Evolutionary conservation across 2,888 invertebrate species (phyloP).

Genomic region (Caenorhabditis parvicauda): DNA sequence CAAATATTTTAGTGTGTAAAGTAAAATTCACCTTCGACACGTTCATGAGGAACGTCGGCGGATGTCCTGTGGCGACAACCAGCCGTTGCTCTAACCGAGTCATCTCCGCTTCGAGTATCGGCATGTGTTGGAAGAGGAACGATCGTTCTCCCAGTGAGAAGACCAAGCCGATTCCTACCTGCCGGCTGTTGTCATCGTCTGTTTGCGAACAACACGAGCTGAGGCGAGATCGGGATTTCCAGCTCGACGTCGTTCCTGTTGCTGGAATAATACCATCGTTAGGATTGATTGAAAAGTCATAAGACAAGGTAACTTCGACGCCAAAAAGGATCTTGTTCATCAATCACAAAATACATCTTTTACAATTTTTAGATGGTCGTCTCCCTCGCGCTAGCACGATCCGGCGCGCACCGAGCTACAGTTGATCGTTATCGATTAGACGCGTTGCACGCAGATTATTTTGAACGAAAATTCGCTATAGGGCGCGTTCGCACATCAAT

Average conservation of each 20-base stretch:
- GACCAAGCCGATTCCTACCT: constrained; percentile 30
- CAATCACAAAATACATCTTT: too few relatives aligned
- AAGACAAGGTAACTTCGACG: too few relatives aligned
- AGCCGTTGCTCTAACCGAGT: constrained; percentile 39
- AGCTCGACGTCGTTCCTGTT: constrained; percentile 4
- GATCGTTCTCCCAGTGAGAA: constrained; percentile 11
- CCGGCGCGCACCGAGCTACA: too few relatives aligned
- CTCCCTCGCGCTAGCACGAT: too few relatives aligned
- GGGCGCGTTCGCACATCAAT: too few relatives aligned
- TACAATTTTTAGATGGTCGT: too few relatives aligned
- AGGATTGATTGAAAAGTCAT: too few relatives aligned
- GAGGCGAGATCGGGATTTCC: constrained; percentile 25
- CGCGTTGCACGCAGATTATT: too few relatives aligned
- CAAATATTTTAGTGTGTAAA: too few relatives aligned
- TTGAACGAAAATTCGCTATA: too few relatives aligned
- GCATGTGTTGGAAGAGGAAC: constrained; percentile 49
- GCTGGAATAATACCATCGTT: not conserved
- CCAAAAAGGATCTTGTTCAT: too few relatives aligned
- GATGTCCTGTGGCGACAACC: constrained; percentile 25
- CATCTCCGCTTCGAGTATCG: constrained; percentile 52
- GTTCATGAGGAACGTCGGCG: constrained; percentile 40
- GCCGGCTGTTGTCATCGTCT: constrained; percentile 25
- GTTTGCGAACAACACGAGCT: constrained; percentile 24
- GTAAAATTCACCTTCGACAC: constrained; percentile 31
- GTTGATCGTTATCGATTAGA: too few relatives aligned